Conservation (phyloP, 1,140 invertebrate genomes). For the Gonatopus flavifemur region DNA sequence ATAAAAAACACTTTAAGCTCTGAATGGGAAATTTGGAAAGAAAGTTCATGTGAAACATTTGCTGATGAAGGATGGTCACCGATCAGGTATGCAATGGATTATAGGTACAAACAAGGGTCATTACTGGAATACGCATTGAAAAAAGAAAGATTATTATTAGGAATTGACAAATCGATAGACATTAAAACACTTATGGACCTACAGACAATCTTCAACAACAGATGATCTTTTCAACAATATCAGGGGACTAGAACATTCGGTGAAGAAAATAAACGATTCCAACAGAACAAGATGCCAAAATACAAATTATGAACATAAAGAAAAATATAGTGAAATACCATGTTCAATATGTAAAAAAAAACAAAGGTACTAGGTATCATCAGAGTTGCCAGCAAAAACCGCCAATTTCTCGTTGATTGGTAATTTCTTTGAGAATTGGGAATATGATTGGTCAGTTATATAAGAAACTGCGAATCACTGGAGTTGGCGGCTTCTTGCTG, state of each 20-base stretch:
- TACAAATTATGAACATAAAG: background rate
- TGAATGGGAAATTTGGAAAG: conserved; percentile 2
- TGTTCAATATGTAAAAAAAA: too few relatives aligned
- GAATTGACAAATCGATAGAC: background rate
- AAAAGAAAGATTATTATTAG: conserved; percentile 8
- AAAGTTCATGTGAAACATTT: background rate
- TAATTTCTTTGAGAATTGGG: too few relatives aligned
- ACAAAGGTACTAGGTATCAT: too few relatives aligned
- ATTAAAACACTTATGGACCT: too few relatives aligned
- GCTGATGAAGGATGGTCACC: background rate
- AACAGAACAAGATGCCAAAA: background rate
- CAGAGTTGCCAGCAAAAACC: too few relatives aligned
- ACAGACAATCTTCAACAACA: too few relatives aligned
- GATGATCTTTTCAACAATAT: background rate
- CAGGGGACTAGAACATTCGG: background rate
- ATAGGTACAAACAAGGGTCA: conserved; percentile 1
- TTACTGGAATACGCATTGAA: conserved; percentile 2
- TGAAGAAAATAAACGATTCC: background rate
- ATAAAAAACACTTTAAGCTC: conserved; percentile 3
- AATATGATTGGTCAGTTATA: too few relatives aligned
- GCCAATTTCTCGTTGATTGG: too few relatives aligned
- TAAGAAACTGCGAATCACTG: too few relatives aligned
- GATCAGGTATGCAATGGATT: background rate
- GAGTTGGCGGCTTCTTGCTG: too few relatives aligned
- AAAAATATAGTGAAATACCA: too few relatives aligned